Conservation (phyloP, 2,888 invertebrate genomes). For the Chalcis sispes region DNA sequence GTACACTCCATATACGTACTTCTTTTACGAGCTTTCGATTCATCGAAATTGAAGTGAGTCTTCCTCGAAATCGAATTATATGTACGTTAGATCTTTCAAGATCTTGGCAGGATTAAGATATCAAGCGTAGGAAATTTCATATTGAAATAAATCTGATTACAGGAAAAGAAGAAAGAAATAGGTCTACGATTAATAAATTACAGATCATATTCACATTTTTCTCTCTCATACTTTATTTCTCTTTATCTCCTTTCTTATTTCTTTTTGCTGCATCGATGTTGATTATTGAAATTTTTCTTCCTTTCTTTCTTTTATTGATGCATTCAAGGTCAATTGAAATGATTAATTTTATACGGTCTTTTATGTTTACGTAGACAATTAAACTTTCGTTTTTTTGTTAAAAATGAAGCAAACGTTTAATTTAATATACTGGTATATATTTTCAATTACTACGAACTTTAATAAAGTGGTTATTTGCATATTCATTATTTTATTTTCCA, state of each 20-base stretch:
- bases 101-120: too few species aligned
- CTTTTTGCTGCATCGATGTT: slow-evolving; percentile 1
- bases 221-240: not conserved
- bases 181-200: not conserved
- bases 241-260: not conserved
- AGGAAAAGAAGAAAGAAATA: not conserved
- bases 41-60: slow-evolving; percentile 2
- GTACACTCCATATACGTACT: too few species aligned
- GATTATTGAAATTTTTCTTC: slow-evolving; percentile 7
- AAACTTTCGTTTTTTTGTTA: not conserved
- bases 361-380: slow-evolving; percentile 1
- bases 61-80: slow-evolving; percentile 35
- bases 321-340: not conserved
- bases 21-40: not conserved
- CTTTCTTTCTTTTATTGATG: not conserved
- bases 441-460: slow-evolving; percentile 11
- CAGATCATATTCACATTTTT: slow-evolving; percentile 10
- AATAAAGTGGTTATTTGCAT: slow-evolving; percentile 2
- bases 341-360: not conserved
- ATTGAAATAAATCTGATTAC: slow-evolving; percentile 13
- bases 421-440: slow-evolving; percentile 15
- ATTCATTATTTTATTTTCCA: slow-evolving; percentile 22
- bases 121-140: not conserved
- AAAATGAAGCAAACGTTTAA: not conserved
- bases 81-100: slow-evolving; percentile 16